Evolutionary conservation across 2,888 invertebrate genomes (phyloP).

Genomic region (Aplocera efformata): DNA sequence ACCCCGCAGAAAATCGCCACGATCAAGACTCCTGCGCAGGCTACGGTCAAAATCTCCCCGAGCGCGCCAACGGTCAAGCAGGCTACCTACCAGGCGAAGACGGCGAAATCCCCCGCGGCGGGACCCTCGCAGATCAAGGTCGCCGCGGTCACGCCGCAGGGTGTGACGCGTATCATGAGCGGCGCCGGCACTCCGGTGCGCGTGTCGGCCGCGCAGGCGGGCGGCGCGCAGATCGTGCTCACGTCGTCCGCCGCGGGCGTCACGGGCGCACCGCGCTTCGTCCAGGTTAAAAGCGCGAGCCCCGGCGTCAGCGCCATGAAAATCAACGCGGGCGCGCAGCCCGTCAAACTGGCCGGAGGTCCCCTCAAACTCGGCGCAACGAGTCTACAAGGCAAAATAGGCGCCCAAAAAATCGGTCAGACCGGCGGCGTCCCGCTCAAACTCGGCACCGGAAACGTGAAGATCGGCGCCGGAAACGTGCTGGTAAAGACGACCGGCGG

Average conservation of each 20-base stretch:
- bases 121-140: constrained; percentile 68
- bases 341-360: constrained; percentile 62
- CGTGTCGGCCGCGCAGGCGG: constrained; percentile 61
- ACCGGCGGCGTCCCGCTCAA: constrained; percentile 57
- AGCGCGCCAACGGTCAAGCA: constrained; percentile 63
- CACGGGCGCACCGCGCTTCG: constrained; percentile 58
- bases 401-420: constrained; percentile 61
- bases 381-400: constrained; percentile 65
- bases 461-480: constrained; percentile 71
- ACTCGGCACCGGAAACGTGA: constrained; percentile 68
- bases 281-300: constrained; percentile 65
- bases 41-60: constrained; percentile 63
- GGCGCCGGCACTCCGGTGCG: constrained; percentile 62
- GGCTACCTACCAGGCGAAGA: constrained; percentile 55
- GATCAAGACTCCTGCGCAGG: constrained; percentile 54
- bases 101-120: constrained; percentile 54
- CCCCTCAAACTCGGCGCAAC: constrained; percentile 65
- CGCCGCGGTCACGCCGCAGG: constrained; percentile 65
- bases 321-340: constrained; percentile 51
- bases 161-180: constrained; percentile 68
- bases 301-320: constrained; percentile 62
- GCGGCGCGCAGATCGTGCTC: constrained; percentile 60
- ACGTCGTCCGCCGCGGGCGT: constrained; percentile 48
- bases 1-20: constrained; percentile 65
- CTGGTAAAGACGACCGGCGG: constrained; percentile 69